Percentiles rank a stretch among this genome's conserved stretches.
Evolutionary conservation across 2,888 invertebrate species (phyloP).

Genomic region (Octodonta nipae): DNA sequence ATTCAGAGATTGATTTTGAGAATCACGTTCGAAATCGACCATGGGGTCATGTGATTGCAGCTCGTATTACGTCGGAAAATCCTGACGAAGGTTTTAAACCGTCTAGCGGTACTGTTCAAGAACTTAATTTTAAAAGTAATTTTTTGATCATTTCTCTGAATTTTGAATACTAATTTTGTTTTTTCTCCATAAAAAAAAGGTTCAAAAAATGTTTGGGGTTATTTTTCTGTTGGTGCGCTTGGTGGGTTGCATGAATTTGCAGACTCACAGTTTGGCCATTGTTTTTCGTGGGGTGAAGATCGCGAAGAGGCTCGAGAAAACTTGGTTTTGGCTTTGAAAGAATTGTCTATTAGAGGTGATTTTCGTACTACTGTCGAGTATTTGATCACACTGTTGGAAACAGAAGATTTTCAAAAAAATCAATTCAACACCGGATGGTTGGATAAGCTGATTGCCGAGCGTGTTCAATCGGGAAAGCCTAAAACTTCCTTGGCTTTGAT

Average conservation of each 20-base stretch:
- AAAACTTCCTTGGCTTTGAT: constrained; percentile 83
- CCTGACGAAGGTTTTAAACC: constrained; percentile 99
- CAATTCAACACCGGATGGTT: constrained; percentile 85
- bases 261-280: constrained; percentile 98
- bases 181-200: too few relatives aligned
- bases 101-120: constrained; percentile 92
- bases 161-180: too few relatives aligned
- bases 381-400: constrained; percentile 88
- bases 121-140: constrained; percentile 95
- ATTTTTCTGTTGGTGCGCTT: constrained; percentile 95
- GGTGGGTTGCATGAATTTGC: constrained; percentile 99
- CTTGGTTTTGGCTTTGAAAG: constrained; percentile 91
- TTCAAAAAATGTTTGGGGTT: constrained; percentile 99
- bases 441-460: constrained; percentile 85
- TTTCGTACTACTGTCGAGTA: constrained; percentile 97
- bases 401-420: constrained; percentile 55
- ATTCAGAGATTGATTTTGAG: constrained; percentile 75
- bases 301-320: constrained; percentile 90
- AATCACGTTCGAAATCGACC: constrained; percentile 72
- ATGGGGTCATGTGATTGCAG: constrained; percentile 96
- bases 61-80: constrained; percentile 95
- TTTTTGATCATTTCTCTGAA: too few relatives aligned
- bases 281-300: constrained; percentile 98
- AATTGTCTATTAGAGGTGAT: constrained; percentile 92
- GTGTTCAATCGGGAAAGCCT: constrained; percentile 86